phyloP scores from a whole-genome alignment of 2,797 vertebrate genomes.

The Benthosema pterotum region DNA sequence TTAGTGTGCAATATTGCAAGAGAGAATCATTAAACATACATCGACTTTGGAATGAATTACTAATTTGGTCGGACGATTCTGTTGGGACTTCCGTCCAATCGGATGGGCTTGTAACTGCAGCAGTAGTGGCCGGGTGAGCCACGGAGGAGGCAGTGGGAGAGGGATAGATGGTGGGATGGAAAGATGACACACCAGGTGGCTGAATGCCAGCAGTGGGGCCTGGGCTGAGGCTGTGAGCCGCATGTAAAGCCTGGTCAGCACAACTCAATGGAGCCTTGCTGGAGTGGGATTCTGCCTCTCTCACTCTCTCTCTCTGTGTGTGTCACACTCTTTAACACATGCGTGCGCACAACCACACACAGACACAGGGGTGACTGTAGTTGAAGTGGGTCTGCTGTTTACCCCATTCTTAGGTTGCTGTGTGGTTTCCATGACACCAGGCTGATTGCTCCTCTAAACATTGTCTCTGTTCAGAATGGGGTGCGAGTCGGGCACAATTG shows the following conservation, averaged over 20 bases:
- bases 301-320: background rate
- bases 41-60: background rate
- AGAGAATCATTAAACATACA: constrained; percentile 9
- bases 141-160: too few relatives aligned
- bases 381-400: constrained; percentile 68
- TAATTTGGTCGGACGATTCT: too few relatives aligned
- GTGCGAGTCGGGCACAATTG: constrained; percentile 59
- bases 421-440: constrained; percentile 66
- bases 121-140: too few relatives aligned
- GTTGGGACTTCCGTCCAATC: background rate
- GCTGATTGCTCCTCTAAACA: constrained; percentile 68
- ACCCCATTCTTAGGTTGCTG: constrained; percentile 75
- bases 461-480: constrained; percentile 53
- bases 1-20: constrained; percentile 32
- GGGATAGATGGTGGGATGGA: constrained; percentile 38
- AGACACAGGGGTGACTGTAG: constrained; percentile 49
- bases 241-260: constrained; percentile 75
- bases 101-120: background rate
- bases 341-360: constrained; percentile 6
- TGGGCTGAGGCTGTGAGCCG: constrained; percentile 55
- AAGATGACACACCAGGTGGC: constrained; percentile 72
- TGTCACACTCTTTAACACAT: too few relatives aligned
- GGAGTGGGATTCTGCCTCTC: constrained; percentile 23
- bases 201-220: constrained; percentile 73
- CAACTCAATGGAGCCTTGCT: constrained; percentile 63